Evolutionary conservation across 1,140 invertebrate species (phyloP), one percentile per base, ranked within the genome.

Genomic region (Lethocerus indicus): DNA sequence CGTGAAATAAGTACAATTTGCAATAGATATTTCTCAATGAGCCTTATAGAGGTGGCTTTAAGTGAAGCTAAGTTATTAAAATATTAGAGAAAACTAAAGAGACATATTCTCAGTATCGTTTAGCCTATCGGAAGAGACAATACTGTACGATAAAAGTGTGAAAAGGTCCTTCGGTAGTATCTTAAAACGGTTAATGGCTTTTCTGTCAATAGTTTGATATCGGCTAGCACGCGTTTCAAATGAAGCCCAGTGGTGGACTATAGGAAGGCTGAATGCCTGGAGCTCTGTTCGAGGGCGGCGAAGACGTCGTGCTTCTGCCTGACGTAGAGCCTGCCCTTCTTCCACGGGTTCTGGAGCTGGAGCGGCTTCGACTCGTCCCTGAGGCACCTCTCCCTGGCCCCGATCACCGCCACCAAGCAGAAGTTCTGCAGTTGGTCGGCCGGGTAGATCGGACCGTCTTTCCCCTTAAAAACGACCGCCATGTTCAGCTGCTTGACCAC

Each of bases 401-500:
- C 91, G 40, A 95, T 90, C 14, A 94, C 88, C 0, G 89, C 88
- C 0, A 95, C 91, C 16, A 97, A 69, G 63, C 90, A 95, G 62
- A 94, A 95, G 58, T 90, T 86, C 20, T 77, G 73, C 46, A 87
- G 65, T 61, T 81, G 78, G 37, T 86, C 81, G 0, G 79, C 73
- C 0, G 77, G 72, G 59, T 94, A 93, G 20, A 88, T 81, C 1
- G 88, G 87, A 1, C 85, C 86, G 20, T 81, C 74, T 64, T 83
- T 81, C 0, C 84, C 83, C 63, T 91, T 92, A 0, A 87, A 61
- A 13, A 86, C 74, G 18, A 88, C 84, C 1, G 89, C 87, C 78
- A 92, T 89, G 65, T 93, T 94, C 2, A 95, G 68, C 63, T 95
- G 89, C 61, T 88, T 87, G 6, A 95, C 86, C 14, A 95, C 90